These are phyloP conservation scores for Drosophila auraria DNA, from an alignment of 1,140 invertebrate species.

Conservation along the genomic window DNA sequence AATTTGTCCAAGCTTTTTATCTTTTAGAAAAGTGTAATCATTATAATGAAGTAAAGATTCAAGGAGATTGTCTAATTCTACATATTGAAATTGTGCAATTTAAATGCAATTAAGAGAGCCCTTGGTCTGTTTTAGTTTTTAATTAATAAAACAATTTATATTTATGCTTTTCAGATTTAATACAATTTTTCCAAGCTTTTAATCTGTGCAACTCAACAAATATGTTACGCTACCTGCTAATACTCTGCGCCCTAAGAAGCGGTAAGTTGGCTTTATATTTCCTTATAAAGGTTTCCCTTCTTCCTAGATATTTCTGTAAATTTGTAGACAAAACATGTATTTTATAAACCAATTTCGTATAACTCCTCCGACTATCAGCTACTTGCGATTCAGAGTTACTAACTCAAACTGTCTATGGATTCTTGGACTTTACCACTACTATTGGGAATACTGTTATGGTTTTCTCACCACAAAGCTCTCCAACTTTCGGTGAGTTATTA, in stretches of 20 bases:
- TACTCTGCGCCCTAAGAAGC: conserved; percentile 42
- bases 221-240: conserved; percentile 53
- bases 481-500: conserved; percentile 64
- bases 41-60: background rate
- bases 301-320: background rate
- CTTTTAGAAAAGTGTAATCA: conserved; percentile 9
- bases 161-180: conserved; percentile 26
- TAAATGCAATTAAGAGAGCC: background rate
- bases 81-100: background rate
- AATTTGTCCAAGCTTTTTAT: no score
- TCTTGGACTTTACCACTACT: conserved; percentile 96
- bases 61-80: background rate
- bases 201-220: conserved; percentile 24
- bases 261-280: conserved; percentile 20
- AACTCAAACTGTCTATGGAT: conserved; percentile 88
- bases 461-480: conserved; percentile 89
- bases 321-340: background rate
- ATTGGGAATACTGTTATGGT: conserved; percentile 96
- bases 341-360: background rate
- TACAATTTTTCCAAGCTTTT: conserved; percentile 1
- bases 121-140: no score
- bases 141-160: background rate
- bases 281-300: background rate
- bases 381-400: conserved; percentile 52
- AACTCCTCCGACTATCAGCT: conserved; percentile 25